A percentile compares a stretch with the other conserved stretches of the same genome.
phyloP scores from a whole-genome alignment of 1,140 invertebrate species.

The Ips typographus region DNA sequence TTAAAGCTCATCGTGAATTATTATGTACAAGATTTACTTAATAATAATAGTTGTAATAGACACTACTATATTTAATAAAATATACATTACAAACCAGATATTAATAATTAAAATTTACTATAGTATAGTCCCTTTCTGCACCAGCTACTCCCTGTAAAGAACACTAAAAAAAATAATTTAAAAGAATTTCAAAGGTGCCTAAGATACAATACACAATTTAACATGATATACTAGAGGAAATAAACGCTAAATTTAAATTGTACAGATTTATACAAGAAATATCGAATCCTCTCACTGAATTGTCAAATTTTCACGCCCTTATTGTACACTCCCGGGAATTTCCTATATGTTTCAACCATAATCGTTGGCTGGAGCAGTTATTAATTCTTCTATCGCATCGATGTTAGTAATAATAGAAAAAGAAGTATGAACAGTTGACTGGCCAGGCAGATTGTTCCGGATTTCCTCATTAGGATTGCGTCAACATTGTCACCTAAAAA shows the following conservation, averaged over 20 bases:
- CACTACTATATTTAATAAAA: too few species aligned
- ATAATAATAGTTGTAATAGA: too few species aligned
- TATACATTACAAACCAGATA: too few species aligned
- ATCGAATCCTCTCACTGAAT: conserved; percentile 27
- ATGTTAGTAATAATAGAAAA: conserved; percentile 30
- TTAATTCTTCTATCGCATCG: conserved; percentile 32
- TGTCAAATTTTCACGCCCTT: conserved; percentile 22
- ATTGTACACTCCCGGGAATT: background rate
- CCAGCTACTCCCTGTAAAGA: background rate
- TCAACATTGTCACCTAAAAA: conserved; percentile 50
- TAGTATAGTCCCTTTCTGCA: background rate
- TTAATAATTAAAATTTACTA: background rate
- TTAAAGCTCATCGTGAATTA: too few species aligned
- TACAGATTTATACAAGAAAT: conserved; percentile 25
- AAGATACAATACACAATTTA: background rate
- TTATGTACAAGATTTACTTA: too few species aligned
- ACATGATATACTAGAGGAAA: background rate
- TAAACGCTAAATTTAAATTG: conserved; percentile 6
- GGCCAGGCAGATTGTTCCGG: conserved; percentile 49
- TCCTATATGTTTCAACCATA: background rate
- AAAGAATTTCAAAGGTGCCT: background rate
- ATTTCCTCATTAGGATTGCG: conserved; percentile 51
- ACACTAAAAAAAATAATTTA: background rate
- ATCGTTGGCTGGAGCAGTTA: background rate
- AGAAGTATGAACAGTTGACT: conserved; percentile 48